Percentiles rank a stretch among this genome's conserved stretches.
Conservation (phyloP, 23 tunicate genomes). For the Styela plicata region DNA sequence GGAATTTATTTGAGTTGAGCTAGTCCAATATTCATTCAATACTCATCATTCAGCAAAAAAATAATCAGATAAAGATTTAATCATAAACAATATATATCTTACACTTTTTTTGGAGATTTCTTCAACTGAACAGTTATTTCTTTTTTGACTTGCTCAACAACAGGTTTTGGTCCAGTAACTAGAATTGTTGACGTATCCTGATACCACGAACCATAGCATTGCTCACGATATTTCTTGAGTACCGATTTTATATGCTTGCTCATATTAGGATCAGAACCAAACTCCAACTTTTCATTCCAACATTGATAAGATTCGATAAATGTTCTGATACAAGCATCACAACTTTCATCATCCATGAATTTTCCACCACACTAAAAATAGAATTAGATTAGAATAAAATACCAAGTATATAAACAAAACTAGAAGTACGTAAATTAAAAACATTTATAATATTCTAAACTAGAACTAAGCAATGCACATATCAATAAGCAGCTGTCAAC, state of each 20-base stretch:
- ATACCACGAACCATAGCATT: neutral
- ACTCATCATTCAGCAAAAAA: too few species aligned
- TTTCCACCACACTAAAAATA: neutral
- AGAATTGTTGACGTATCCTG: neutral
- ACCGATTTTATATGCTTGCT: neutral
- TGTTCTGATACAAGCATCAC: neutral
- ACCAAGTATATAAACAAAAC: too few species aligned
- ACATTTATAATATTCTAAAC: too few species aligned
- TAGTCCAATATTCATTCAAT: too few species aligned
- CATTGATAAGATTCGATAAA: neutral
- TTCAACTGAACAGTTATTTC: neutral
- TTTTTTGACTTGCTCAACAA: neutral
- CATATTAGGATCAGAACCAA: neutral
- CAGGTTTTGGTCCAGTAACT: neutral
- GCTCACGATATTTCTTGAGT: neutral
- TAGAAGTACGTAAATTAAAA: too few species aligned
- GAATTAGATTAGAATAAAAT: too few species aligned
- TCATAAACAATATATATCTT: too few species aligned
- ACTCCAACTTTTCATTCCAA: neutral
- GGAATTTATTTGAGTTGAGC: too few species aligned
- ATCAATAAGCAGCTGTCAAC: too few species aligned
- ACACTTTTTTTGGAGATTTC: neutral
- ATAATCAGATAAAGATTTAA: too few species aligned
- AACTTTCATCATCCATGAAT: neutral
- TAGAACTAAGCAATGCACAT: too few species aligned